These are phyloP conservation scores for Drosophila rufa DNA, from an alignment of 1,140 invertebrate genomes.

Conservation along the genomic window DNA sequence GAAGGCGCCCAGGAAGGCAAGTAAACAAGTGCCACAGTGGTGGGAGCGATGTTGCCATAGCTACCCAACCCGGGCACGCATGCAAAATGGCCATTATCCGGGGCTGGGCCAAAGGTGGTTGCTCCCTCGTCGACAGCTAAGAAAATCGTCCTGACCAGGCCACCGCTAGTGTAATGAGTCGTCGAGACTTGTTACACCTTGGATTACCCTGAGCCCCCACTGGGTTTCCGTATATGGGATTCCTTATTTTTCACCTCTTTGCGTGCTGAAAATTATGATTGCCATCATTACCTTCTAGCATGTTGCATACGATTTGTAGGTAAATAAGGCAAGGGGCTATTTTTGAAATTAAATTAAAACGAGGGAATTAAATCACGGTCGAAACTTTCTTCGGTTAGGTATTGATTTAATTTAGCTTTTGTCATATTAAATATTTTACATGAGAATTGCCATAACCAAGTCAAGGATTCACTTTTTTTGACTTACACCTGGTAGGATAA, in stretches of 20 bases:
- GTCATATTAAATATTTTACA: not conserved
- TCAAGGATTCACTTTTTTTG: not conserved
- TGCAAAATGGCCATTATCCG: constrained; percentile 62
- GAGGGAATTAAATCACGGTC: not conserved
- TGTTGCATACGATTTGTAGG: constrained; percentile 35
- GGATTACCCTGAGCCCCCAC: constrained; percentile 18
- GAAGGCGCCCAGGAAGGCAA: constrained; percentile 45
- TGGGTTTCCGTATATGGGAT: constrained; percentile 15
- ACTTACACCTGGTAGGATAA: too few relatives aligned
- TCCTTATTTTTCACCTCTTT: constrained; percentile 11
- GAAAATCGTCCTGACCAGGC: constrained; percentile 7
- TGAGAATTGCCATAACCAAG: not conserved
- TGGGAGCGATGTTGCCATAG: constrained; percentile 68
- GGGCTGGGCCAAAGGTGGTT: constrained; percentile 29
- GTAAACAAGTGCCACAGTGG: constrained; percentile 64
- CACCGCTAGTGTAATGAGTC: constrained; percentile 5
- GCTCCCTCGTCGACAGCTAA: constrained; percentile 13
- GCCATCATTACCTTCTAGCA: constrained; percentile 53
- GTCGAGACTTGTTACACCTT: constrained; percentile 65
- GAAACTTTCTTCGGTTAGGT: not conserved
- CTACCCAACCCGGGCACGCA: constrained; percentile 70
- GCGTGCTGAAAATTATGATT: constrained; percentile 74
- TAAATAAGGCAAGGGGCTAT: not conserved
- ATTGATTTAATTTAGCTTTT: not conserved
- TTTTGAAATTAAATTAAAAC: constrained; percentile 38